These are phyloP conservation scores for Anguilla obscura DNA, from an alignment of 2,797 vertebrate genomes.

Conservation along the genomic window DNA sequence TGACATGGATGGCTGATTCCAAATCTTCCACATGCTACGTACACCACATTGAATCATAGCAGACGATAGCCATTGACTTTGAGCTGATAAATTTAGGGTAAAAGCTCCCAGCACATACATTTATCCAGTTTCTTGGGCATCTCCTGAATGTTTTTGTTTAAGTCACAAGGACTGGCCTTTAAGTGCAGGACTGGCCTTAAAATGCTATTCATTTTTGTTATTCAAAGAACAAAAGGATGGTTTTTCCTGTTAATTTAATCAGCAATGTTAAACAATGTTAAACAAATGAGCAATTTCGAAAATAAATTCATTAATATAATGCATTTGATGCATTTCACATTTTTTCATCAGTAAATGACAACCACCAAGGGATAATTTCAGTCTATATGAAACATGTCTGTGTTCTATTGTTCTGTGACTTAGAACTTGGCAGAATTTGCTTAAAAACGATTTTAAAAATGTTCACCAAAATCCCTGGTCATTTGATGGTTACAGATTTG, in stretches of 20 bases:
- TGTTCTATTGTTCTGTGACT: background rate
- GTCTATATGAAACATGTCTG: background rate
- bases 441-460: background rate
- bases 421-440: background rate
- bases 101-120: background rate
- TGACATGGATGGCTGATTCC: background rate
- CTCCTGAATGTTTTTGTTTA: background rate
- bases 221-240: no score
- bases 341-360: background rate
- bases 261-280: background rate
- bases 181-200: no score
- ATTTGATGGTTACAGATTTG: background rate
- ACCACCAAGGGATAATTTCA: background rate
- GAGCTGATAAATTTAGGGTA: background rate
- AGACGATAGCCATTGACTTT: background rate
- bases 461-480: background rate
- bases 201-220: no score
- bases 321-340: background rate
- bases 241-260: background rate
- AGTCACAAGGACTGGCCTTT: background rate
- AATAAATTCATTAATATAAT: background rate
- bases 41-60: background rate
- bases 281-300: background rate
- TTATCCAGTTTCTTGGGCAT: background rate
- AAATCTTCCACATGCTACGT: background rate